A percentile compares a stretch with the other conserved stretches of the same genome.
These are phyloP conservation scores for Tachyglossus aculeatus DNA, from an alignment of 2,797 vertebrate genomes.

Conservation along the genomic window DNA sequence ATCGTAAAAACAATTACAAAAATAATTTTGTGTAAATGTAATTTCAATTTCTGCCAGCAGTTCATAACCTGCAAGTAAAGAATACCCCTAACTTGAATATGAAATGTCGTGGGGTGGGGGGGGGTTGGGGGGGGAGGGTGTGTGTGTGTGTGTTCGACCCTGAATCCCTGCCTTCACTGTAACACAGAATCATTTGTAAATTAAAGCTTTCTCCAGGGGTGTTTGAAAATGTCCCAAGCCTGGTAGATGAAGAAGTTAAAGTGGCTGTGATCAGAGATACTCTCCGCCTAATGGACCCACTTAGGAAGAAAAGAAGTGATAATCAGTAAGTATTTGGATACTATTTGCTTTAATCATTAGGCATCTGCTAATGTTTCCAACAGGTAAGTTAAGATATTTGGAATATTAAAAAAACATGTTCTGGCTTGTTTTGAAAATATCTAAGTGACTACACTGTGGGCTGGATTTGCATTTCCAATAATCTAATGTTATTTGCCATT, in stretches of 20 bases:
- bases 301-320: slow-evolving; percentile 74
- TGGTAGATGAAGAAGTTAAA: slow-evolving; percentile 95
- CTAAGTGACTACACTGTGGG: neutral
- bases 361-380: neutral
- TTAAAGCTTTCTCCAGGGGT: slow-evolving; percentile 90
- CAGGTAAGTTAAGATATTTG: neutral
- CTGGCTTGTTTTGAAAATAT: neutral
- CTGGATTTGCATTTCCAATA: neutral
- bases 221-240: slow-evolving; percentile 90
- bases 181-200: slow-evolving; percentile 28
- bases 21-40: neutral
- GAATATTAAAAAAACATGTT: neutral
- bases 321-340: slow-evolving; percentile 71
- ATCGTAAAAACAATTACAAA: neutral
- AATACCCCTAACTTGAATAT: no score
- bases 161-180: slow-evolving; percentile 31
- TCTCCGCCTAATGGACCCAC: slow-evolving; percentile 89
- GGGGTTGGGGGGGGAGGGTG: neutral
- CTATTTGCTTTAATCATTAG: neutral
- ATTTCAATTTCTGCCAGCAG: no score
- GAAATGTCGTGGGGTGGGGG: no score
- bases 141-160: neutral
- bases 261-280: slow-evolving; percentile 96
- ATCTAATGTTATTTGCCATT: slow-evolving; percentile 6
- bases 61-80: neutral